A percentile compares a stretch with the other conserved stretches of the same genome.
Evolutionary conservation across 2,888 invertebrate genomes (phyloP).

Genomic region (Agrotis segetum): DNA sequence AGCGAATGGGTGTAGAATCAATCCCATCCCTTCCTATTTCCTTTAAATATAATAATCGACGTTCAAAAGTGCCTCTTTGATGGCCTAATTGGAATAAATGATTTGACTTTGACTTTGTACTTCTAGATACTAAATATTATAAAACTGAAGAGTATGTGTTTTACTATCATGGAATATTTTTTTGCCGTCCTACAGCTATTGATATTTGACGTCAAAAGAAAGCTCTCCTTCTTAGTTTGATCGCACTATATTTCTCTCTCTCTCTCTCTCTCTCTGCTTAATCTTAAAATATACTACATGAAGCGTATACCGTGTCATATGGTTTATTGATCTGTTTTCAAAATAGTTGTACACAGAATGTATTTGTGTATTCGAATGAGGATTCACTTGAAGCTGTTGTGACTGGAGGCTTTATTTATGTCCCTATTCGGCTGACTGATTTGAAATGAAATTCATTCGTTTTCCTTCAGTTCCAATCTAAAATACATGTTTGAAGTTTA

Average conservation of each 20-base stretch:
- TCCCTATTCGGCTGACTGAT: not conserved
- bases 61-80: too few relatives aligned
- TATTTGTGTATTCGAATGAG: not conserved
- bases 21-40: too few relatives aligned
- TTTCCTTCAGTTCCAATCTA: too few relatives aligned
- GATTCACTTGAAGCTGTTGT: not conserved
- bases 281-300: not conserved
- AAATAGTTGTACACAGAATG: conserved; percentile 13
- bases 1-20: too few relatives aligned
- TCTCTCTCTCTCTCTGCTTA: not conserved
- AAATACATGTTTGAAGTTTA: too few relatives aligned
- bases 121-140: too few relatives aligned
- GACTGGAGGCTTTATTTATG: not conserved
- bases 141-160: too few relatives aligned
- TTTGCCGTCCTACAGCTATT: not conserved
- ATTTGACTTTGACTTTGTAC: too few relatives aligned
- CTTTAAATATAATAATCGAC: too few relatives aligned
- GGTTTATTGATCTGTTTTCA: conserved; percentile 26
- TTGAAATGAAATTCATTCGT: too few relatives aligned
- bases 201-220: not conserved
- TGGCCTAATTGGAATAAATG: too few relatives aligned
- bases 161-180: too few relatives aligned
- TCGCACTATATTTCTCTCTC: not conserved
- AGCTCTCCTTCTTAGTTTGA: not conserved
- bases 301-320: not conserved